phyloP scores from a whole-genome alignment of 2,797 vertebrate genomes.

The Clangula hyemalis region DNA sequence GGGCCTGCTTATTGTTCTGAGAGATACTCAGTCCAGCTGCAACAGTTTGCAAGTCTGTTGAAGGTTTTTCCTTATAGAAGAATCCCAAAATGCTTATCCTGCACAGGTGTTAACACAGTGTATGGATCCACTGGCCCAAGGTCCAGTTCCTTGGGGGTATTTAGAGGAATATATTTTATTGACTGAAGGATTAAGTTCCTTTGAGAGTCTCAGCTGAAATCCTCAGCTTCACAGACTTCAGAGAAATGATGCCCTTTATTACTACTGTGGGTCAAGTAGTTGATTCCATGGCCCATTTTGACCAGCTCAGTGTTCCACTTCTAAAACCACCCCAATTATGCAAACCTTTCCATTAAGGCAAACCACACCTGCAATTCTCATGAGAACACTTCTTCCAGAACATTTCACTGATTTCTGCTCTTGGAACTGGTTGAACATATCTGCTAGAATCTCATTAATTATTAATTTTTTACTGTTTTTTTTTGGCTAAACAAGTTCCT shows the following conservation, averaged over 20 bases:
- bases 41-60: background rate
- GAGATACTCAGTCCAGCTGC: background rate
- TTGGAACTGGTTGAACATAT: background rate
- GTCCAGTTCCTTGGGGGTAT: constrained; percentile 2
- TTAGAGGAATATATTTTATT: constrained; percentile 53
- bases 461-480: constrained; percentile 10
- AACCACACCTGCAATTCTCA: constrained; percentile 24
- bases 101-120: background rate
- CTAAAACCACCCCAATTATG: constrained; percentile 5
- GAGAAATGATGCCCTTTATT: constrained; percentile 6
- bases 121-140: background rate
- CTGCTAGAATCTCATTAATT: constrained; percentile 27
- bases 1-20: background rate
- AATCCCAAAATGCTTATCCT: background rate
- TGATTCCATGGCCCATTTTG: constrained; percentile 38
- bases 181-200: constrained; percentile 63
- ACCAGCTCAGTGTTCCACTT: background rate
- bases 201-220: constrained; percentile 40
- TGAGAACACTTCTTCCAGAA: background rate
- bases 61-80: background rate
- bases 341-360: constrained; percentile 5
- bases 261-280: constrained; percentile 15
- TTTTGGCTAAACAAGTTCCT: background rate
- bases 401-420: background rate
- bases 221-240: constrained; percentile 8